Base-by-base conservation (phyloP, 2,888 invertebrate species). In the Lacanobia oleracea region DNA sequence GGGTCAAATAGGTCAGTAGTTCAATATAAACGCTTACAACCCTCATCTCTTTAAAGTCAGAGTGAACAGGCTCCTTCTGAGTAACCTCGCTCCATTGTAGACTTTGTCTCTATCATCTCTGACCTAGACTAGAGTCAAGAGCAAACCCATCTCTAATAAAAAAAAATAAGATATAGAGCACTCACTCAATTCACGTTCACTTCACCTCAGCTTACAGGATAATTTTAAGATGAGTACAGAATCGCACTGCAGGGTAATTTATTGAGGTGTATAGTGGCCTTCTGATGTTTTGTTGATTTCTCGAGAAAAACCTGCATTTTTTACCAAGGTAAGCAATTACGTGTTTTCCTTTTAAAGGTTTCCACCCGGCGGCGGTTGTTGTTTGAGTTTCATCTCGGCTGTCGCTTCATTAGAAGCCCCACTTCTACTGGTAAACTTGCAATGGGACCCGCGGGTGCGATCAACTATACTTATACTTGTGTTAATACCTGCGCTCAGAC, bases 401-500 rank as follows among this genome's bases (percentile, higher is more conserved):
- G 65, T 76, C 88, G 89, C 89, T 85, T 72, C 77, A 78, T 82
- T 88, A 82, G 85, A 85, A 84, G 88, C 89, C 87, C 83, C 83
- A 87, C 87, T 85, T 67, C 77, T 78, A 75, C 81, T 84, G 86
- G 89, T 85, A 87, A 92, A 91, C 89, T 90, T 89, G 89, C 88
- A 89, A 93, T 91, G 92, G 90, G 88, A 75, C 93, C 91, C 93
- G 74, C 70, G 93, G 88, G 93, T 68, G 86, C 92, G 87, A 94
- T 93, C 91, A 86, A 92, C 92, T 88, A 91, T 88, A 93, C 90
- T 92, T 93, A 92, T 88, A 90, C 90, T 86, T 89, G 87, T 88
- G 90, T 89, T 91, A 91, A 90, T 91, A 91, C 90, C 89, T 88
- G 85, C 82, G 86, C 85, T 87, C 87, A 83, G 86, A 84, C 88